These are phyloP conservation scores for Liolophura sinensis DNA, from an alignment of 1,140 invertebrate species.

Conservation along the genomic window DNA sequence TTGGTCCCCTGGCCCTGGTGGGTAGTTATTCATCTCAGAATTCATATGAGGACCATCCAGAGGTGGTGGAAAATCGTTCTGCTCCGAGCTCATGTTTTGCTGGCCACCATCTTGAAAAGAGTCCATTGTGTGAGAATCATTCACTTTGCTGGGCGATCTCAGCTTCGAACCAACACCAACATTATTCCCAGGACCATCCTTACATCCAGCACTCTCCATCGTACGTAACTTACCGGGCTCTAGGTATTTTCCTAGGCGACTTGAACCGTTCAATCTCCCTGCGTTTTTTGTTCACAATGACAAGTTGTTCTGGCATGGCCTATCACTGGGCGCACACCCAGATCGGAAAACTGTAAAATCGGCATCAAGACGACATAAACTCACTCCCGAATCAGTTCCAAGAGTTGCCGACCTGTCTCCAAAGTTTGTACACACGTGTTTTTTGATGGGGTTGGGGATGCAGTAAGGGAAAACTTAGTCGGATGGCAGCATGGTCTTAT, in stretches of 20 bases:
- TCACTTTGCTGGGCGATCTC: conserved; percentile 30
- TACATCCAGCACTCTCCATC: conserved; percentile 32
- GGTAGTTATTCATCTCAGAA: conserved; percentile 44
- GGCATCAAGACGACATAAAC: conserved; percentile 16
- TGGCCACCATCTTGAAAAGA: conserved; percentile 54
- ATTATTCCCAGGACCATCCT: conserved; percentile 26
- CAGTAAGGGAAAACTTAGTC: conserved; percentile 40
- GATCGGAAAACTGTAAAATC: conserved; percentile 25
- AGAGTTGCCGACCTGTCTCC: conserved; percentile 6
- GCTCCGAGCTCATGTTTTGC: conserved; percentile 44
- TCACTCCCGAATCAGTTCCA: conserved; percentile 12
- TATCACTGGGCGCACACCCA: conserved; percentile 34
- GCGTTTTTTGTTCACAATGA: conserved; percentile 36
- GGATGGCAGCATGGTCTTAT: conserved; percentile 55
- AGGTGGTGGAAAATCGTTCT: conserved; percentile 34
- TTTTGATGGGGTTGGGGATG: conserved; percentile 28
- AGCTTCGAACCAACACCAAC: conserved; percentile 27
- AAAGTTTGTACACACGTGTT: conserved; percentile 41
- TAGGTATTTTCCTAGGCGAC: conserved; percentile 22
- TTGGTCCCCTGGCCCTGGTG: conserved; percentile 35
- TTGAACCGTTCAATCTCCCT: conserved; percentile 24
- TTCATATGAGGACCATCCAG: conserved; percentile 48
- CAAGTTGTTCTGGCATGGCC: conserved; percentile 37
- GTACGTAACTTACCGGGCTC: conserved; percentile 28
- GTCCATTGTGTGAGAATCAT: conserved; percentile 47